A percentile compares a stretch with the other conserved stretches of the same genome.
Evolutionary conservation across 2,113 vertebrate species (phyloP).

Genomic region (Phrynosoma blainvillii): DNA sequence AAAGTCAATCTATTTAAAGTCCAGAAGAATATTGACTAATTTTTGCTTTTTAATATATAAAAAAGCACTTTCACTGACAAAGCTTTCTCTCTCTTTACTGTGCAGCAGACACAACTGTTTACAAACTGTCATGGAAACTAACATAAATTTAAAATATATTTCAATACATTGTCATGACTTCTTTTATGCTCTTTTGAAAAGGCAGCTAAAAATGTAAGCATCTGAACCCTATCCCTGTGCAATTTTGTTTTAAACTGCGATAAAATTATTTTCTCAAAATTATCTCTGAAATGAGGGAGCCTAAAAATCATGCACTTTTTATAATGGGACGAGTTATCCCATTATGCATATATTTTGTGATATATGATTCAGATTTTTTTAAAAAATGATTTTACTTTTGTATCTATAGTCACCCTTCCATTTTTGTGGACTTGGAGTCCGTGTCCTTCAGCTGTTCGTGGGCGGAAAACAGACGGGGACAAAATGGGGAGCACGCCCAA

Average conservation of each 20-base stretch:
- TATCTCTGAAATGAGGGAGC: neutral
- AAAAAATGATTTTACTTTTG: no score
- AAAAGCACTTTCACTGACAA: slow-evolving; percentile 23
- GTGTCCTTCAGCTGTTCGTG: no score
- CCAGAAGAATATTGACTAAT: slow-evolving; percentile 8
- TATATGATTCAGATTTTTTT: neutral
- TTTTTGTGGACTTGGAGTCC: no score
- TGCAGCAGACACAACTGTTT: slow-evolving; percentile 29
- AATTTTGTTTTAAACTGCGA: neutral
- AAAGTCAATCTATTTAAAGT: slow-evolving; percentile 12
- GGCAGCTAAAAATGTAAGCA: neutral
- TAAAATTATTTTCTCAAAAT: neutral
- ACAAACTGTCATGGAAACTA: slow-evolving; percentile 46
- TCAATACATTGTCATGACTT: slow-evolving; percentile 1
- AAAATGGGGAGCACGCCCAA: no score
- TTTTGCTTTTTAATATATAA: neutral
- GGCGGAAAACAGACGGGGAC: no score
- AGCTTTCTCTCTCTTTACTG: slow-evolving; percentile 15
- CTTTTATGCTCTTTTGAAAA: slow-evolving; percentile 22
- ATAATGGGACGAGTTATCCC: neutral
- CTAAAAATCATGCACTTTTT: neutral
- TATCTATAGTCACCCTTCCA: no score
- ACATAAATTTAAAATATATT: slow-evolving; percentile 23
- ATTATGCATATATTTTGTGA: neutral
- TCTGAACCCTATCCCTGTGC: neutral